Evolutionary conservation across 2,113 vertebrate species (phyloP).

Genomic region (Lepus americanus): DNA sequence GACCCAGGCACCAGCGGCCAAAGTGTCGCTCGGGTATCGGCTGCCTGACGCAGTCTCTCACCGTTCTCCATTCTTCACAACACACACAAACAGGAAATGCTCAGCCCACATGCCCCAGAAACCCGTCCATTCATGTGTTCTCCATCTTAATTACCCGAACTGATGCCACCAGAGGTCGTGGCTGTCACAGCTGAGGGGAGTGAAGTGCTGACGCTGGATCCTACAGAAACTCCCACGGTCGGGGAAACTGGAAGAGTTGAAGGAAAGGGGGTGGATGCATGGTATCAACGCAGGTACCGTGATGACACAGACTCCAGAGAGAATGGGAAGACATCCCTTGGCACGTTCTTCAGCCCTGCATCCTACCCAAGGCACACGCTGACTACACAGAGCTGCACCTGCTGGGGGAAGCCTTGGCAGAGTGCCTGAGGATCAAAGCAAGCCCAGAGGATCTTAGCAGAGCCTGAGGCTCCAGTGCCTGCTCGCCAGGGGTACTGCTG

Average conservation of each 20-base stretch:
- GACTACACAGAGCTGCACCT: too few relatives aligned
- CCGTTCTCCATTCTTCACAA: neutral
- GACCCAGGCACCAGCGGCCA: too few relatives aligned
- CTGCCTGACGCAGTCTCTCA: too few relatives aligned
- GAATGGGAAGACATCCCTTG: neutral
- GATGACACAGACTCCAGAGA: neutral
- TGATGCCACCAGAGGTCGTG: neutral
- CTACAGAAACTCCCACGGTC: neutral
- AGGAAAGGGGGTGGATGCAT: neutral
- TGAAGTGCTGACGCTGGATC: neutral
- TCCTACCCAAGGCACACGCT: too few relatives aligned
- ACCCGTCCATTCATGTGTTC: too few relatives aligned
- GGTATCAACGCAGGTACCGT: neutral
- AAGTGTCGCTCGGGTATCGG: too few relatives aligned
- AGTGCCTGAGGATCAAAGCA: neutral
- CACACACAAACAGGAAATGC: neutral
- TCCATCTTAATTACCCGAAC: neutral
- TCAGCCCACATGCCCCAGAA: too few relatives aligned
- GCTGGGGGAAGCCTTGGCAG: too few relatives aligned
- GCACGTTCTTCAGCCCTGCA: neutral
- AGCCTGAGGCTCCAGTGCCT: neutral
- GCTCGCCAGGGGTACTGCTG: neutral
- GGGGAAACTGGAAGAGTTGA: neutral
- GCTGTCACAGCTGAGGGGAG: neutral
- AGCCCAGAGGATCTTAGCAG: neutral